Base-by-base conservation (phyloP, 2,888 invertebrate species). In the Thereva unica region DNA sequence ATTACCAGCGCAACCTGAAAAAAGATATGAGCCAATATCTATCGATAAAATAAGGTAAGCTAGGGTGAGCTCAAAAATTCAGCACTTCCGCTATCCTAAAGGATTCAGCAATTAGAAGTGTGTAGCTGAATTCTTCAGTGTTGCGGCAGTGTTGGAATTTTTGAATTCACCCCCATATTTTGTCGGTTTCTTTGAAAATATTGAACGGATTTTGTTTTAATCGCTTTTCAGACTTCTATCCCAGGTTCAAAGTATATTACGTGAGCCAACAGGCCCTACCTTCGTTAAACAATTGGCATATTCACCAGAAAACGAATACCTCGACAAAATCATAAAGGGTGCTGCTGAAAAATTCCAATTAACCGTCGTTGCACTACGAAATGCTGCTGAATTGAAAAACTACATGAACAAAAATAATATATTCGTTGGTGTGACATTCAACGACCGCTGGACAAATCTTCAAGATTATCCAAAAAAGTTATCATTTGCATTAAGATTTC, bases 1-100 rank as follows among this genome's bases (percentile, higher is more conserved):
- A 2, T 81, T 87, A 70, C 86, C 89, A 23, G 23, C 23, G 1
- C 83, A 85, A 69, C 87, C 88, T 0, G 79, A 80, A 1, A 73
- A 75, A 47, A 10, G 10, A 6, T 1, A 4, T 2, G 12, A 4
- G 4, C 47, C 47, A 4, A n/a, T 12, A 47, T 47, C 8, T 12
- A 12, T 4, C 9, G 5, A 23, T 12, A 4, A 4, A 10, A 12
- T 47, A 12, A 23, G 12, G 23, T 47, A 4, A 10, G 3, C 23
- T 23, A n/a, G n/a, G n/a, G n/a, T n/a, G n/a, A n/a, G n/a, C n/a
- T n/a, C n/a, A n/a, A n/a, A n/a, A n/a, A n/a, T n/a, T n/a, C n/a
- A n/a, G n/a, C n/a, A n/a, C n/a, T n/a, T n/a, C n/a, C n/a, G n/a
- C n/a, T n/a, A n/a, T n/a, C n/a, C n/a, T n/a, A n/a, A n/a, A n/a